phyloP scores from a whole-genome alignment of 2,797 vertebrate genomes.

The Graptemys geographica region DNA sequence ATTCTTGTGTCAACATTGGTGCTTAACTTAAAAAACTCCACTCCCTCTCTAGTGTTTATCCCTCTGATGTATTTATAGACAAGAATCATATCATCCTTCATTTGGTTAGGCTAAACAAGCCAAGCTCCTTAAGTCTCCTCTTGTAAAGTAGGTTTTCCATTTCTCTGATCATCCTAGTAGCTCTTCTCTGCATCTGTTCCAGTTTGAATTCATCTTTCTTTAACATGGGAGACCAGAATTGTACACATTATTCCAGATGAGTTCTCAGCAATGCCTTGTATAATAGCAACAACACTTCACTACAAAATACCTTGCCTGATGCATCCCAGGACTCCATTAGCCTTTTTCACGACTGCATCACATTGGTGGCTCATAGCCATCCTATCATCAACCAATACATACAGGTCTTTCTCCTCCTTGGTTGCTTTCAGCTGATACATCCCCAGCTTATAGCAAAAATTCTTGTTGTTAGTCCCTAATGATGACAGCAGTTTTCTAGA shows the following conservation, averaged over 20 bases:
- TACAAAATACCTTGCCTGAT: background rate
- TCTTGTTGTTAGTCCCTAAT: background rate
- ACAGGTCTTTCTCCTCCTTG: background rate
- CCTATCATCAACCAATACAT: too few relatives aligned
- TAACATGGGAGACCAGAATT: background rate
- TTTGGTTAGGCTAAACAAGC: background rate
- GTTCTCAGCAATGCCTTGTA: background rate
- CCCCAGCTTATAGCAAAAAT: background rate
- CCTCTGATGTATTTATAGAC: background rate
- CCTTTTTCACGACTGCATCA: background rate
- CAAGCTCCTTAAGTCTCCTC: background rate
- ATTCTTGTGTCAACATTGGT: too few relatives aligned
- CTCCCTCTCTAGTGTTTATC: background rate
- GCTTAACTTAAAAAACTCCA: background rate
- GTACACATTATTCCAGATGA: background rate
- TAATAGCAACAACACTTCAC: too few relatives aligned
- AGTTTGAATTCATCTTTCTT: background rate
- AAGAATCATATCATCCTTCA: background rate
- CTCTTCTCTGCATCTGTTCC: background rate
- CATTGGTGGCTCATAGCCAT: too few relatives aligned
- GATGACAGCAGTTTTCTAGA: background rate
- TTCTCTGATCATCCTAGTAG: background rate
- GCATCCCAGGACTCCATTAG: background rate
- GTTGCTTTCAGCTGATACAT: background rate
- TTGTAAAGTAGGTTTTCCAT: background rate